Evolutionary conservation across 2,113 vertebrate genomes (phyloP).

Genomic region (Dicentrarchus labrax): DNA sequence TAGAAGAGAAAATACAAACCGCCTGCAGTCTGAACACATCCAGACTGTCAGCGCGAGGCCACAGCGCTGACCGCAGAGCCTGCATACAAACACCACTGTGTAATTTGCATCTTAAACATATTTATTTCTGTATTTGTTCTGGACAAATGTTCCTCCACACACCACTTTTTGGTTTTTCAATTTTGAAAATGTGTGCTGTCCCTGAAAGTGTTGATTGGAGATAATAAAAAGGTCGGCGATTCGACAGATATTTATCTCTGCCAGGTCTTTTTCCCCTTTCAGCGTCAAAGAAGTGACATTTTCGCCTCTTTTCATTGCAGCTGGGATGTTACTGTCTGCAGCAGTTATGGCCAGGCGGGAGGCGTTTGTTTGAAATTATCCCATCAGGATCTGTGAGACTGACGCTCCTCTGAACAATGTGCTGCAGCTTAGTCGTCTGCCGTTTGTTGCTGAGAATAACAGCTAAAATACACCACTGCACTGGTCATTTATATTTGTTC

Average conservation of each 20-base stretch:
- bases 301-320: background rate
- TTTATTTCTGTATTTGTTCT: slow-evolving; percentile 20
- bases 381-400: slow-evolving; percentile 10
- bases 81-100: background rate
- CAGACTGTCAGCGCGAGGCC: background rate
- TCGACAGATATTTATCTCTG: slow-evolving; percentile 32
- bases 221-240: background rate
- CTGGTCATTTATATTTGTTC: too few species aligned
- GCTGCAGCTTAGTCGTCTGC: background rate
- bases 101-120: slow-evolving; percentile 31
- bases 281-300: slow-evolving; percentile 17
- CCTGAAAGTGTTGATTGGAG: background rate
- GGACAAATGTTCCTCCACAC: background rate
- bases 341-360: background rate
- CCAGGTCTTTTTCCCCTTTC: slow-evolving; percentile 21
- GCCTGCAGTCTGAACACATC: background rate
- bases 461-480: too few species aligned
- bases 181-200: background rate
- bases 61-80: background rate
- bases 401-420: slow-evolving; percentile 36
- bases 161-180: background rate
- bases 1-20: too few species aligned
- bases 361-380: slow-evolving; percentile 36
- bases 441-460: too few species aligned
- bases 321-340: slow-evolving; percentile 22